Evolutionary conservation across 2,113 vertebrate species (phyloP), one percentile per base, ranked within the genome.

Genomic region (Coptodon bakossiorum): DNA sequence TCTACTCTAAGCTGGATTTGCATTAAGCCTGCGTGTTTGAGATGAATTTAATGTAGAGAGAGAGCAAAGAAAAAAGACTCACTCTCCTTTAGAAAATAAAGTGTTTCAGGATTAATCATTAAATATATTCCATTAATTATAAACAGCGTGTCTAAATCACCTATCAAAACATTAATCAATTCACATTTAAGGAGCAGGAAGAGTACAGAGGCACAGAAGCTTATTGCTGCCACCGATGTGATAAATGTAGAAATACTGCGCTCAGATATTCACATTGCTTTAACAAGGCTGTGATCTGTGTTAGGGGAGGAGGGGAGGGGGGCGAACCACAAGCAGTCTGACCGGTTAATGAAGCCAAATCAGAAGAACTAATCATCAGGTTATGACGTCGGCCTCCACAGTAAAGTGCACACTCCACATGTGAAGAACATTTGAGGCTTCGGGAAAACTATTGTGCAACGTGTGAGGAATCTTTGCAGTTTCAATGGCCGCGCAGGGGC

Each of bases 191-290:
- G 85, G 88, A 93, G 85, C 91, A 88, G 87, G 85, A 92, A 85
- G 87, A 88, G 73, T 4, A 86, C 71, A 61, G 87, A 94, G 94
- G 92, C 91, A 89, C 91, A 63, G 38, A 80, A 88, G 92, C 92
- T 95, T 95, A 94, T 95, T 95, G 94, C 94, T 93, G 94, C 91
- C 81, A 83, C 82, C 61, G n/a, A 83, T 10, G 43, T 38, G 9
- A 24, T 50, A 43, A 24, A 86, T 12, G 81, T 50, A 85, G 86
- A 85, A 91, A 90, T 86, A 87, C 91, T 91, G 80, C 68, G 54
- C 81, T 80, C n/a, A 79, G 5, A 86, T 80, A 84, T 86, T 92
- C 88, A 91, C 89, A 82, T 68, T 73, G 82, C 78, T 53, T 43
- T 36, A 63, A 50, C 79, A 10, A 78, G 61, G 63, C 36, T 81